Evolutionary conservation across 2,113 vertebrate genomes (phyloP).

Genomic region (Lucifuga dentata): DNA sequence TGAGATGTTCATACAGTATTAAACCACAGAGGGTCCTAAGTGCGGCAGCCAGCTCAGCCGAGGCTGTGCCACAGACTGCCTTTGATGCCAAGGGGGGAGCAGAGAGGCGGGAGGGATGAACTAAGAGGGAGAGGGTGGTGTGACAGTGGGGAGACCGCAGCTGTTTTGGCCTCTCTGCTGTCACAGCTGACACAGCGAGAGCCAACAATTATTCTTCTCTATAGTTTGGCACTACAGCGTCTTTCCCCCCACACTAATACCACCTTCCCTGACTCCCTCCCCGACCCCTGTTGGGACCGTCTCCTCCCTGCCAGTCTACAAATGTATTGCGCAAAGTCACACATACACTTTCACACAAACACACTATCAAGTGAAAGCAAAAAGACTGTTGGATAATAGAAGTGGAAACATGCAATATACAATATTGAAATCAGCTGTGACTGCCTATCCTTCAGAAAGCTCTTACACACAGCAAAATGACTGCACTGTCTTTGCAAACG

Average conservation of each 20-base stretch:
- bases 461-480: slow-evolving; percentile 7
- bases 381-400: slow-evolving; percentile 8
- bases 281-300: slow-evolving; percentile 1
- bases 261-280: slow-evolving; percentile 17
- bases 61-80: slow-evolving; percentile 67
- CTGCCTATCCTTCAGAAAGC: slow-evolving; percentile 14
- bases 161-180: slow-evolving; percentile 73
- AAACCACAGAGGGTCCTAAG: slow-evolving; percentile 54
- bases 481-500: slow-evolving; percentile 20
- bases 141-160: slow-evolving; percentile 59
- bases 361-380: slow-evolving; percentile 15
- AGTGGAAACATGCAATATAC: slow-evolving; percentile 4
- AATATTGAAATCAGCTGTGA: slow-evolving; percentile 15
- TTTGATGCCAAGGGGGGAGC: slow-evolving; percentile 66
- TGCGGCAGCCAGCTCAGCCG: slow-evolving; percentile 48
- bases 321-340: slow-evolving; percentile 29
- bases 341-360: too few species aligned
- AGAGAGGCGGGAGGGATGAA: slow-evolving; percentile 16
- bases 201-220: slow-evolving; percentile 68
- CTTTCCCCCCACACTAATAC: not conserved
- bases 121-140: slow-evolving; percentile 25
- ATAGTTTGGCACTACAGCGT: slow-evolving; percentile 43
- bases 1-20: slow-evolving; percentile 55
- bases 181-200: slow-evolving; percentile 66
- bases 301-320: slow-evolving; percentile 15